These are phyloP conservation scores for Theristicus caerulescens DNA, from an alignment of 2,113 vertebrate species.

Conservation along the genomic window DNA sequence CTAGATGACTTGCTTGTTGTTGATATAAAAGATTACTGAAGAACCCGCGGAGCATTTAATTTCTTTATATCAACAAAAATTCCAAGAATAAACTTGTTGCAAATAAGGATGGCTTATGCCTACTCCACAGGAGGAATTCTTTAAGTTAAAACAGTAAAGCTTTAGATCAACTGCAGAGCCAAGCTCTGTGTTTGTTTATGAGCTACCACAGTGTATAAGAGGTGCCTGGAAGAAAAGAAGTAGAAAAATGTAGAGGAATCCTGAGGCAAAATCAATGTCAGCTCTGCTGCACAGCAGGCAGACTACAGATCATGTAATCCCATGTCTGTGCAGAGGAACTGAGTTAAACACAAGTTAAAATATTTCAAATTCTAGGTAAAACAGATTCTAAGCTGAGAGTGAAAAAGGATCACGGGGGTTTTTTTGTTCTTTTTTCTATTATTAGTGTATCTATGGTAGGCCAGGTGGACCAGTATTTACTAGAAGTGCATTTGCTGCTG, in stretches of 20 bases:
- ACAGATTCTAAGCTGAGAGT: neutral
- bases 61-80: neutral
- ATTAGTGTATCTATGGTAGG: constrained; percentile 93
- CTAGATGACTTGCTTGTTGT: neutral
- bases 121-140: neutral
- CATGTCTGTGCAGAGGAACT: neutral
- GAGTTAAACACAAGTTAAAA: neutral
- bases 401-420: neutral
- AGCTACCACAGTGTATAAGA: neutral
- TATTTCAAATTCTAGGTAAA: neutral
- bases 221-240: neutral
- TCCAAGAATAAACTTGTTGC: neutral
- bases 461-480: constrained; percentile 90
- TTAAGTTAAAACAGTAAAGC: neutral
- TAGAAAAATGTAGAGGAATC: neutral
- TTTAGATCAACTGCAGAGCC: neutral
- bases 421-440: neutral
- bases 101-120: neutral
- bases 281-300: neutral
- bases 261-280: neutral
- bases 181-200: neutral
- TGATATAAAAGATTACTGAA: neutral
- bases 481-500: constrained; percentile 87
- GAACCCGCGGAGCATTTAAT: neutral
- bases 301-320: neutral